Evolutionary conservation across 1,140 invertebrate species (phyloP).

Genomic region (Apolygus lucorum): DNA sequence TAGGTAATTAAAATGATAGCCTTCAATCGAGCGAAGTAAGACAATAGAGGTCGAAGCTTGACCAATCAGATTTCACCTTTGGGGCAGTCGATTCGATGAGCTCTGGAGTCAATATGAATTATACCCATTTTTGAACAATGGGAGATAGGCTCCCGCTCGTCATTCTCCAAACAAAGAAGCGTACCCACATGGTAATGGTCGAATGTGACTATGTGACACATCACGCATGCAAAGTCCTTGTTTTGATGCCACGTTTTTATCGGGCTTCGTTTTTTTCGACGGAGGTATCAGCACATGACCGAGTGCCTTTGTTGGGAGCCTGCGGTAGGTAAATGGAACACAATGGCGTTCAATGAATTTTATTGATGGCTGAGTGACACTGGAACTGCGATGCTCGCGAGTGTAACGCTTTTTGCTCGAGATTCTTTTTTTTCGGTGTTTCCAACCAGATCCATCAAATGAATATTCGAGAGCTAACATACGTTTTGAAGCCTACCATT

Average conservation of each 20-base stretch:
- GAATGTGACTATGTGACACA: background rate
- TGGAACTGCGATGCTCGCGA: background rate
- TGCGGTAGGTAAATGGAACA: background rate
- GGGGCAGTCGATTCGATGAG: background rate
- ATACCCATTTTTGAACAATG: background rate
- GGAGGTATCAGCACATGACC: background rate
- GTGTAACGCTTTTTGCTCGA: background rate
- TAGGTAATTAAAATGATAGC: background rate
- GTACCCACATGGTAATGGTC: background rate
- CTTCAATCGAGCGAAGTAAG: background rate
- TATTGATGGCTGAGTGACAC: background rate
- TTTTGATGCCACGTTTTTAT: background rate
- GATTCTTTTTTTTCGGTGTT: too few species aligned
- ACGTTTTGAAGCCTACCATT: too few species aligned
- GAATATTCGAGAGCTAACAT: too few species aligned
- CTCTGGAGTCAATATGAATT: background rate
- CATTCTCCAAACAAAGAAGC: background rate
- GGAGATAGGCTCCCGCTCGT: background rate
- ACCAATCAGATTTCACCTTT: background rate
- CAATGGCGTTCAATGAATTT: conserved; percentile 1
- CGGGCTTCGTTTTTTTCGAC: background rate
- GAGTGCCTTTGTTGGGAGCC: background rate
- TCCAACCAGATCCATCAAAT: too few species aligned
- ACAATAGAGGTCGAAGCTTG: background rate
- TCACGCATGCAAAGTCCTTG: background rate